Evolutionary conservation across 2,888 invertebrate species (phyloP), one percentile per base, ranked within the genome.

Genomic region (Tetheella fluctuosa): DNA sequence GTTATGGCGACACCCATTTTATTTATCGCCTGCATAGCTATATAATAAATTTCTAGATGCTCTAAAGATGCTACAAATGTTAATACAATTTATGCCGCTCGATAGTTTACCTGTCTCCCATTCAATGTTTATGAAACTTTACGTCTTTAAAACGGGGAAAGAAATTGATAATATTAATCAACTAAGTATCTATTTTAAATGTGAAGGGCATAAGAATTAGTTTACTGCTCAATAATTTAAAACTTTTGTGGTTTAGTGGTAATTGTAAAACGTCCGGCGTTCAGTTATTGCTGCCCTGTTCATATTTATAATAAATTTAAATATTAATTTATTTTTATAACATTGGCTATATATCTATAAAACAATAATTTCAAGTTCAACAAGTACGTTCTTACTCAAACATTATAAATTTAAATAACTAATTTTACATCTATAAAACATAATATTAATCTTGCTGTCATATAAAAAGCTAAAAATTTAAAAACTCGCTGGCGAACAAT

Each of bases 11-110:
- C 77, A 76, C 79, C 78, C 81, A 83, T 85, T 85, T 85, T 83
- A 84, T 83, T 85, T 84, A 84, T 80, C 75, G 81, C 74, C 61
- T n/a, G 72, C 79, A 83, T 80, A 74, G 76, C 70, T 64, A 55
- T 37, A 67, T 71, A 73, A 80, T 82, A 83, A 84, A 84, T 85
- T 78, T 79, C 76, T 73, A 70, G 66, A 64, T 64, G 72, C 73
- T 78, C 79, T 78, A 67, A 80, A 79, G 71, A 76, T 73, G 77
- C 79, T 77, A 77, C 76, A 73, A 34, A 71, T 71, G 69, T 70
- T 74, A 75, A 68, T 71, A 73, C 74, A 70, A 76, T 83, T 74
- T 73, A 80, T 78, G 74, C 72, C 69, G 67, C 69, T 64, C 71
- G 69, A 75, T 79, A 76, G 74, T 76, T 76, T 73, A 68, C 67